phyloP scores from a whole-genome alignment of 2,797 vertebrate species.

The Crax fasciolata region DNA sequence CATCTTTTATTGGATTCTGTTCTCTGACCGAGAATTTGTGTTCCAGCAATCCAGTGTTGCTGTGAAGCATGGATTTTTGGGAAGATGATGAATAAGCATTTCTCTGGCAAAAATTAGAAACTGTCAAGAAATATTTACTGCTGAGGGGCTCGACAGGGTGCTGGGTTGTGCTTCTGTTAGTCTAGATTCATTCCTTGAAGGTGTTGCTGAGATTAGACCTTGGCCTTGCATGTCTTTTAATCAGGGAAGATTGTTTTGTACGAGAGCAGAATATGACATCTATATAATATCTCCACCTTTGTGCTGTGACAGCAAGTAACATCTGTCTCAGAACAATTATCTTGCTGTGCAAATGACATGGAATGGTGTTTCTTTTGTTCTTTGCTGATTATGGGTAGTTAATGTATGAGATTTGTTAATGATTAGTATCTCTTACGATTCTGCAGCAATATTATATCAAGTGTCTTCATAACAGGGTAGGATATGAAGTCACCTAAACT shows the following conservation, averaged over 20 bases:
- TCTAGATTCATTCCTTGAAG: background rate
- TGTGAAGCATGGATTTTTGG: background rate
- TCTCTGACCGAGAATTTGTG: background rate
- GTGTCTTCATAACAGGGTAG: background rate
- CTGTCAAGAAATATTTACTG: background rate
- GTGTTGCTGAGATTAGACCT: background rate
- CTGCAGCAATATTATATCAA: background rate
- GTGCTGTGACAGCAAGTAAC: background rate
- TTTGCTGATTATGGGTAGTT: background rate
- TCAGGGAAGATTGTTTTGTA: background rate
- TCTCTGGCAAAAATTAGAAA: slow-evolving; percentile 3
- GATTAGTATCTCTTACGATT: background rate
- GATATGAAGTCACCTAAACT: background rate
- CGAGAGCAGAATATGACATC: background rate
- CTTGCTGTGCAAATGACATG: background rate
- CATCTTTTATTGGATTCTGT: background rate
- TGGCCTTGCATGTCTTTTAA: background rate
- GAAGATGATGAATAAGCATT: slow-evolving; percentile 19
- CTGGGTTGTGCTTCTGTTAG: background rate
- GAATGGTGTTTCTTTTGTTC: background rate
- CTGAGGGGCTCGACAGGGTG: background rate
- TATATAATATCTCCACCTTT: background rate
- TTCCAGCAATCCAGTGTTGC: background rate
- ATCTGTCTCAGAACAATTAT: background rate
- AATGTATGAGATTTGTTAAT: background rate